Percentiles rank a stretch among this genome's conserved stretches.
phyloP scores from a whole-genome alignment of 2,888 invertebrate species.

The Sceliomorpha sp. region DNA sequence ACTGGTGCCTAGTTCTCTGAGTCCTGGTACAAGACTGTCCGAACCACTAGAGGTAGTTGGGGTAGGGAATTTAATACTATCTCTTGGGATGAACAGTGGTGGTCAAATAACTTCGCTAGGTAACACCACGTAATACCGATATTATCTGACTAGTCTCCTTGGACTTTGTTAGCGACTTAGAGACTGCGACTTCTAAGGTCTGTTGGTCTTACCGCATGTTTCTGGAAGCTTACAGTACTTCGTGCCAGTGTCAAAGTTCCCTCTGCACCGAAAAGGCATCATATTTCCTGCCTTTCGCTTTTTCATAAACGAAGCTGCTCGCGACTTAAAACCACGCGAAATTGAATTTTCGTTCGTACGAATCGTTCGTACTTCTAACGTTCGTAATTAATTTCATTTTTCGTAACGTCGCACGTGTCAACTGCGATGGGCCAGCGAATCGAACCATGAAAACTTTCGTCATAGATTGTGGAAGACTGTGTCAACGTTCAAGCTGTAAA shows the following conservation, averaged over 20 bases:
- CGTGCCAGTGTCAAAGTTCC: conserved; percentile 49
- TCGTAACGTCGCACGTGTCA: neutral
- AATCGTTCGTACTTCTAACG: too few relatives aligned
- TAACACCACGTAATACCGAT: conserved; percentile 71
- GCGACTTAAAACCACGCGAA: too few relatives aligned
- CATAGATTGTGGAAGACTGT: conserved; percentile 1
- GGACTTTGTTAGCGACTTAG: conserved; percentile 57
- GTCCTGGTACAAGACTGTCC: conserved; percentile 74
- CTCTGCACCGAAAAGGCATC: conserved; percentile 3
- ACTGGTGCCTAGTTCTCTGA: conserved; percentile 75
- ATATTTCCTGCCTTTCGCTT: conserved; percentile 6
- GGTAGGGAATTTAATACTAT: conserved; percentile 76
- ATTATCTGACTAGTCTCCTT: conserved; percentile 65
- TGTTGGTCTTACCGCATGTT: conserved; percentile 55
- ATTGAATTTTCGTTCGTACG: too few relatives aligned
- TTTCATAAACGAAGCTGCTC: too few relatives aligned
- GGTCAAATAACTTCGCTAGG: conserved; percentile 78
- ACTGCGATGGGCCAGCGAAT: neutral
- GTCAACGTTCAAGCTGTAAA: conserved; percentile 62
- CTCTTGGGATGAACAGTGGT: conserved; percentile 76
- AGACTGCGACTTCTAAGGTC: conserved; percentile 50
- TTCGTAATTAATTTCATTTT: neutral
- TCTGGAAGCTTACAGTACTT: conserved; percentile 47
- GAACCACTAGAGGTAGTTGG: conserved; percentile 67
- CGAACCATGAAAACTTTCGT: conserved; percentile 5